phyloP scores from a whole-genome alignment of 2,888 invertebrate genomes.

The Kuschelorhynchus macadamiae region DNA sequence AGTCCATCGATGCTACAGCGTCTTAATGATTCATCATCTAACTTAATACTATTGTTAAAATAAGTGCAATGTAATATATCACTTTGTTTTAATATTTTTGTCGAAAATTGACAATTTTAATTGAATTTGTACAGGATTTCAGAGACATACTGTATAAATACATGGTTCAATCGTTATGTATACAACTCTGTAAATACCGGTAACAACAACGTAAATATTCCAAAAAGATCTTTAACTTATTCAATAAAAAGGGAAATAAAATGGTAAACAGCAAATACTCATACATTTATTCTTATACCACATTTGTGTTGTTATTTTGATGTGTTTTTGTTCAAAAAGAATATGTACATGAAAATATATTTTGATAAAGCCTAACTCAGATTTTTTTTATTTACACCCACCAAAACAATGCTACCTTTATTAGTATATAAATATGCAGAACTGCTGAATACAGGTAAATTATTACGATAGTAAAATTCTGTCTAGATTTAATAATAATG shows the following conservation, averaged over 20 bases:
- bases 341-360: constrained; percentile 18
- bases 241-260: background rate
- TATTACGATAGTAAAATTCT: constrained; percentile 20
- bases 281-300: constrained; percentile 17
- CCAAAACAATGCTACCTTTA: constrained; percentile 35
- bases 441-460: constrained; percentile 26
- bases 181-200: too few relatives aligned
- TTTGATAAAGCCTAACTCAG: constrained; percentile 5
- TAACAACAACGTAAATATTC: too few relatives aligned
- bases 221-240: too few relatives aligned
- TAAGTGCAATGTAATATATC: too few relatives aligned
- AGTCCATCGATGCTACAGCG: too few relatives aligned
- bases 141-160: too few relatives aligned
- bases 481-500: constrained; percentile 8
- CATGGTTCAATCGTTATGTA: too few relatives aligned
- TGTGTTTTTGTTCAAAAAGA: constrained; percentile 21
- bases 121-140: too few relatives aligned
- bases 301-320: constrained; percentile 7
- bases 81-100: too few relatives aligned
- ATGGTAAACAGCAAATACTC: constrained; percentile 14
- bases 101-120: too few relatives aligned
- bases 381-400: constrained; percentile 12
- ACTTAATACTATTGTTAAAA: too few relatives aligned
- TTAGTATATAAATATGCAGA: background rate
- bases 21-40: too few relatives aligned